Percentiles rank a stretch among this genome's conserved stretches.
phyloP scores from a whole-genome alignment of 2,888 invertebrate genomes.

The Maniola hyperantus region DNA sequence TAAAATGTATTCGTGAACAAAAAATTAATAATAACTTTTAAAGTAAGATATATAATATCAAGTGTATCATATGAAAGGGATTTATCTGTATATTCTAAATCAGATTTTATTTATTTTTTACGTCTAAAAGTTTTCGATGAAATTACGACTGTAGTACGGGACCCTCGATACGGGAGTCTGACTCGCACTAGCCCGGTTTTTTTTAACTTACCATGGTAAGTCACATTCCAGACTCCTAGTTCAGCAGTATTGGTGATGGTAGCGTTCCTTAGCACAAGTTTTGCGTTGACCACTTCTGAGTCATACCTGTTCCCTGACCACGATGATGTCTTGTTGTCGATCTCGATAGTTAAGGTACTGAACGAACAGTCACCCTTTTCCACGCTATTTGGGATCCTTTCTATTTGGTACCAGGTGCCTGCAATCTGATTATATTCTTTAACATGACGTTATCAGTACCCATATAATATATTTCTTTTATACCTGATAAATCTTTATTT shows the following conservation, averaged over 20 bases:
- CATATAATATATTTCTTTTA: no score
- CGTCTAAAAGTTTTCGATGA: no score
- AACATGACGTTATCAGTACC: neutral
- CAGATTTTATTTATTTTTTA: no score
- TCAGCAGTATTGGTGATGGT: neutral
- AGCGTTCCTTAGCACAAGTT: neutral
- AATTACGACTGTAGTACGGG: no score
- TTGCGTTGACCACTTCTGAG: neutral
- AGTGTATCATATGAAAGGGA: no score
- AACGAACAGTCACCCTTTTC: slow-evolving; percentile 29
- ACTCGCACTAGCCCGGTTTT: no score
- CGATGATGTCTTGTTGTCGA: neutral
- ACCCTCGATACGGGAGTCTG: no score
- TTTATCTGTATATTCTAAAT: no score
- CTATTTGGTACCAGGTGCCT: slow-evolving; percentile 33
- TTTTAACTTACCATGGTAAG: neutral
- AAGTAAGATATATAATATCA: no score
- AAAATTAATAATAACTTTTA: no score
- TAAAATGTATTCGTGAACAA: no score
- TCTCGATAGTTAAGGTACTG: neutral
- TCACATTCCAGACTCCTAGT: neutral
- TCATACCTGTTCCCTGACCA: neutral
- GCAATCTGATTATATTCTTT: slow-evolving; percentile 11
- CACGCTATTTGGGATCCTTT: slow-evolving; percentile 20
- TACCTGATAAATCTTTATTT: no score